A percentile compares a stretch with the other conserved stretches of the same genome.
Evolutionary conservation across 1,140 invertebrate genomes (phyloP).

Genomic region (Solenopsis fugax): DNA sequence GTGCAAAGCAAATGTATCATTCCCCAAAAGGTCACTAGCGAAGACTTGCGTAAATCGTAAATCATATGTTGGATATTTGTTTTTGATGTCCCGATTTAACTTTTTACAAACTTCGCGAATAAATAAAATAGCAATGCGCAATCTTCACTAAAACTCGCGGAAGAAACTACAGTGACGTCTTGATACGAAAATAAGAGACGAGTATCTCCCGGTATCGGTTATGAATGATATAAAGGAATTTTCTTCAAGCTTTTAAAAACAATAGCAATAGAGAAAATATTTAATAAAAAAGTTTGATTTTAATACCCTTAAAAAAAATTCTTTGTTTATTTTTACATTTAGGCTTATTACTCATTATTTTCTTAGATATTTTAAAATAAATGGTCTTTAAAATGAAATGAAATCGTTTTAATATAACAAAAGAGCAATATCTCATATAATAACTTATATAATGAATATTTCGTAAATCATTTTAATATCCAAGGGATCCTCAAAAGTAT

Average conservation of each 20-base stretch:
- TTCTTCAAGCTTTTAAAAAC: not conserved
- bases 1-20: slow-evolving; percentile 35
- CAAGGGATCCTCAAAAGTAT: not conserved
- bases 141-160: slow-evolving; percentile 47
- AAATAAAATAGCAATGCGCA: not conserved
- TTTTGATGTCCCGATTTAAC: slow-evolving; percentile 14
- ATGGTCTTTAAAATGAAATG: not conserved
- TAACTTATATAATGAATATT: not conserved
- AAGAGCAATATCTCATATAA: not conserved
- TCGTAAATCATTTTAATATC: not conserved
- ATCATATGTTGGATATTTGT: slow-evolving; percentile 24
- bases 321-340: not conserved
- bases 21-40: not conserved
- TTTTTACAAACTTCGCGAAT: slow-evolving; percentile 39
- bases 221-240: not conserved
- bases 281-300: slow-evolving; percentile 1
- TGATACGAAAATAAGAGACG: slow-evolving; percentile 6
- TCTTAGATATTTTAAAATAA: not conserved
- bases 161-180: slow-evolving; percentile 44
- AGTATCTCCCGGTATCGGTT: not conserved
- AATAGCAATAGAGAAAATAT: not conserved
- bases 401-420: not conserved
- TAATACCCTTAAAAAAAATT: not conserved
- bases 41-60: slow-evolving; percentile 34
- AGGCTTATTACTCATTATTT: not conserved